Evolutionary conservation across 2,888 invertebrate species (phyloP), one percentile per base, ranked within the genome.

Genomic region (Perizoma affinitatum): DNA sequence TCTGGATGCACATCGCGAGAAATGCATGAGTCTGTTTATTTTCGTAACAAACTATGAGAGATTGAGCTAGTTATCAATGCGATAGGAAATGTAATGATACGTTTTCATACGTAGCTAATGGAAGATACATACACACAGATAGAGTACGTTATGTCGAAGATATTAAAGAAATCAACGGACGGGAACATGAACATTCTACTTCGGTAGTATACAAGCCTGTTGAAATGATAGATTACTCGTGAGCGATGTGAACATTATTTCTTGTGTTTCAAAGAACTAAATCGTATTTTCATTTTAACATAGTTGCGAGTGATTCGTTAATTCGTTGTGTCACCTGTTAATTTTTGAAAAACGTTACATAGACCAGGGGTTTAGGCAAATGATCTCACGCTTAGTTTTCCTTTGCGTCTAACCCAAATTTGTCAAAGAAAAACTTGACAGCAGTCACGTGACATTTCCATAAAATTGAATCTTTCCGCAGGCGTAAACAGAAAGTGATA

Each of bases 1-100:
- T 75, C 78, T 86, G 81, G 79, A 84, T 83, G 90, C 87, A 87
- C 86, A 87, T 83, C 80, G 86, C 87, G 80, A 86, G 88, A 88
- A 87, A 89, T 87, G 90, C 90, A 86, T 80, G 78, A 77, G 78
- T 79, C 81, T 82, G 79, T 82, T 77, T 76, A 76, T 80, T 66
- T 70, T 66, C 40, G 84, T 87, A 84, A 56, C 84, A 10, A 51
- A 63, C 83, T 81, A 76, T 73, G 73, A 61, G 71, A 71, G 70
- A 69, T 70, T 70, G 71, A 73, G 71, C 22, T 73, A 71, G 69
- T 74, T 62, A 66, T 68, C 47, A 45, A 49, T 10, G 45, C 44
- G 57, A 60, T 62, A 54, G 42, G 50, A 48, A 45, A 38, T 40
- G 47, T 65, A 60, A 62, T 59, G 41, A 61, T 59, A 65, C 50